Base-by-base conservation (phyloP, 2,888 invertebrate species). In the Hirudinaria manillensis region DNA sequence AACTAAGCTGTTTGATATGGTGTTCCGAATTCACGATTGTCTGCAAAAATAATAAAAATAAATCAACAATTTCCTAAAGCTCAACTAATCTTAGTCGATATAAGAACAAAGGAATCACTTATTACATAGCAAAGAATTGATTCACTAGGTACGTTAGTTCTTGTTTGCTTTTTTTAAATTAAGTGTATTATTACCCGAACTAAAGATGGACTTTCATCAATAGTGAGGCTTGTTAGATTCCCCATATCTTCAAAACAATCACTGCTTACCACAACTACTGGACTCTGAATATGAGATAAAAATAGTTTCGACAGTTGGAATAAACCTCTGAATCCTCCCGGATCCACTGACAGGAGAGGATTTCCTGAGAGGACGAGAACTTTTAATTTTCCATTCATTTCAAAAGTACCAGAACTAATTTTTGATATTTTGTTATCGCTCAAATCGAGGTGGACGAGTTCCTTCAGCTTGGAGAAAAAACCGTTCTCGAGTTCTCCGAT, bases 201-300 rank as follows among this genome's bases (percentile, higher is more conserved):
- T n/a, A 79, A 32, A n/a, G 75, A 74, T 7, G 78, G 78, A 74
- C 79, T 79, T 56, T 75, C 76, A 61, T 79, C 79, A 29, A 79
- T 53, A 55, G 77, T 76, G 38, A 79, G 53, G 38, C 76, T 77
- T 21, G 75, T 77, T 10, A 79, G 75, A 38, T 72, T 51, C 6
- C 27, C 61, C 16, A 79, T 66, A 34, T 79, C 78, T 19, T 72
- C 36, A 72, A 79, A 79, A 29, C 75, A 73, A 65, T 79, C 78
- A 27, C 72, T 66, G 27, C 74, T 61, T 24, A 79, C 68, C n/a
- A 73, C 19, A 29, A 75, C 72, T 16, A 75, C 68, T 3, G 61
- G 29, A 21, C 70, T 74, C 24, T 70, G 38, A 38, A 78, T 61
- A 71, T 74, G 77, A 13, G 78, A 51, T 2, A 78, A 72, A 13